Percentiles rank a stretch among this genome's conserved stretches.
phyloP scores from a whole-genome alignment of 1,140 invertebrate species.

The Drosophila auraria region DNA sequence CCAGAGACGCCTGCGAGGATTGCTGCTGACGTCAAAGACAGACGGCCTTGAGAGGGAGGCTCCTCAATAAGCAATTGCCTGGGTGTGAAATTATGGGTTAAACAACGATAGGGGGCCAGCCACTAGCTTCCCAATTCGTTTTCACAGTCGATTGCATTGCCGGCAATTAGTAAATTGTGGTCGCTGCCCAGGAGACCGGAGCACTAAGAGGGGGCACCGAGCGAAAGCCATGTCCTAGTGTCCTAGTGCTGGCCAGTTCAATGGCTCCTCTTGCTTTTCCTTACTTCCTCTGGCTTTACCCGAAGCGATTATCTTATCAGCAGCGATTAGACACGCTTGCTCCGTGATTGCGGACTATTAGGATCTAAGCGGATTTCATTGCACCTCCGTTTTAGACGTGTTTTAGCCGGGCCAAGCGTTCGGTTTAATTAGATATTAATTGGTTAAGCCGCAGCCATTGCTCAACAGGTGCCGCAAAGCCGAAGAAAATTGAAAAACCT shows the following conservation, averaged over 20 bases:
- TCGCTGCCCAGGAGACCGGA: background rate
- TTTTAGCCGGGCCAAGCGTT: constrained; percentile 5
- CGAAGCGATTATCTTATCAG: constrained; percentile 66
- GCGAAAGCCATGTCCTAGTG: background rate
- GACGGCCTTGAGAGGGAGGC: constrained; percentile 49
- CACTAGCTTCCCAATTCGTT: constrained; percentile 17
- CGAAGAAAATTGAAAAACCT: constrained; percentile 63
- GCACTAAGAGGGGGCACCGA: too few species aligned
- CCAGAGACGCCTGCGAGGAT: constrained; percentile 13
- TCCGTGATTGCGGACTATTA: constrained; percentile 43
- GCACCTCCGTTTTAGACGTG: constrained; percentile 26
- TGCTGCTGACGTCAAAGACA: constrained; percentile 60
- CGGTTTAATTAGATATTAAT: constrained; percentile 47
- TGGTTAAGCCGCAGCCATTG: constrained; percentile 30
- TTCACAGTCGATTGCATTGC: constrained; percentile 39
- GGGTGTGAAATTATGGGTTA: constrained; percentile 72
- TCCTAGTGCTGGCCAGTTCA: background rate
- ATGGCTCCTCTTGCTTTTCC: background rate
- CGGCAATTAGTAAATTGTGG: constrained; percentile 47
- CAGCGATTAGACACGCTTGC: constrained; percentile 60
- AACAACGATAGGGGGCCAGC: constrained; percentile 6
- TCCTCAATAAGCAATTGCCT: constrained; percentile 63
- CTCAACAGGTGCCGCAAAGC: constrained; percentile 63
- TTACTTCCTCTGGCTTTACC: constrained; percentile 2
- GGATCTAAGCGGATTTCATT: constrained; percentile 61